Evolutionary conservation across 2,113 vertebrate genomes (phyloP), one percentile per base, ranked within the genome.

Genomic region (Trogon surrucura): DNA sequence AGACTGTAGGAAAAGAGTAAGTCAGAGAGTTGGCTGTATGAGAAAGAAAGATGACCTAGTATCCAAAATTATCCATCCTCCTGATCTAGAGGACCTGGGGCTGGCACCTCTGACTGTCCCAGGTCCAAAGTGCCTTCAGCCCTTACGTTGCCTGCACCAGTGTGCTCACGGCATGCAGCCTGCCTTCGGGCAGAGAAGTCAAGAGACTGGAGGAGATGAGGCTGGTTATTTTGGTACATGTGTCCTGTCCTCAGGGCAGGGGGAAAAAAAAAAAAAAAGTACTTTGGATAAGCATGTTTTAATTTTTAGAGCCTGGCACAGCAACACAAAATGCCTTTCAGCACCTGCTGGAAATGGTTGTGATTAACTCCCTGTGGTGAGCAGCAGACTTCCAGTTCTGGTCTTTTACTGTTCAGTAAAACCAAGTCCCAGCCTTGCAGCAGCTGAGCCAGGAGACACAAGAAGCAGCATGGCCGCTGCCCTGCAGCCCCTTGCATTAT

Each of bases 391-490:
- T 61, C 56, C 27, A 78, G 32, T 34, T 54, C 65, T 62, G 32
- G 16, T 26, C 45, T 64, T 70, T 29, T 13, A 26, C 72, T 32
- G 48, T 41, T 41, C 41, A 61, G 29, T 38, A 73, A 64, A 69
- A 21, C 22, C 34, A 20, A 85, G 25, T 10, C 22, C 44, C 58
- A 83, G 16, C 51, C 57, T n/a, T 3, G 3, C 72, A 87, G 79
- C 70, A 69, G 58, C 58, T 32, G 74, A 62, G 36, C 27, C 30
- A 17, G 36, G 48, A 72, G 64, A 58, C 3, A 34, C 10, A 47
- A 26, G 20, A 26, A 5, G 45, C 45, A 74, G 16, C 0, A 0
- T 38, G 38, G 34, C 22, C 1, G 0, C 3, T 64, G 72, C 44
- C 26, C 82, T 32, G 26, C 50, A 64, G 36, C 62, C 62, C 47